These are phyloP conservation scores for Cosmia pyralina DNA, from an alignment of 2,888 invertebrate genomes.

Conservation along the genomic window DNA sequence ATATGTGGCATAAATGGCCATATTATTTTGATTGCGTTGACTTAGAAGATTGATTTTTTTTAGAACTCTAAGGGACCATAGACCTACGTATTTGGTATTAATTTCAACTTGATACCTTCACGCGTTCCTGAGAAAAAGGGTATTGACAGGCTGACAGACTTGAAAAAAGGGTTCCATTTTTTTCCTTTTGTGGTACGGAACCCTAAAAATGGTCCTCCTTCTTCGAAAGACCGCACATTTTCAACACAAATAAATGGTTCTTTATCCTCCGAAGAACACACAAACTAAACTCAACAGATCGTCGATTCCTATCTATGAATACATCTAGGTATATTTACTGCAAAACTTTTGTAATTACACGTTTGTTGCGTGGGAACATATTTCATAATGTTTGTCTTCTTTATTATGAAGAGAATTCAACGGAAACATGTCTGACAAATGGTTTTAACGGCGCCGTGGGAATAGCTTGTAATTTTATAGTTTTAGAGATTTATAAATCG, in stretches of 20 bases:
- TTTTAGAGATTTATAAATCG: constrained; percentile 5
- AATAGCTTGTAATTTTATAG: constrained; percentile 26
- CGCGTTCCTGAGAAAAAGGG: too few relatives aligned
- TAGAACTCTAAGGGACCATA: too few relatives aligned
- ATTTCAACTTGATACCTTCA: too few relatives aligned
- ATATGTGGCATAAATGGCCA: too few relatives aligned
- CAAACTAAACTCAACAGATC: not conserved
- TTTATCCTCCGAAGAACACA: not conserved
- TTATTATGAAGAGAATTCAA: constrained; percentile 27
- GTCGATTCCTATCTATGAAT: not conserved
- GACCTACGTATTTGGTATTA: too few relatives aligned
- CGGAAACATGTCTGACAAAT: constrained; percentile 43
- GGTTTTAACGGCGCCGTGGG: constrained; percentile 45
- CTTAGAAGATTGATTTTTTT: too few relatives aligned
- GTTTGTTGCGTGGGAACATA: constrained; percentile 47
- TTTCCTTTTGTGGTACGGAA: too few relatives aligned
- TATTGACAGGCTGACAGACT: too few relatives aligned
- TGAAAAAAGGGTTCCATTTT: too few relatives aligned
- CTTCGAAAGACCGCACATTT: not conserved
- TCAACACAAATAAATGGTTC: not conserved
- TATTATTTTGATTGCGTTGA: too few relatives aligned
- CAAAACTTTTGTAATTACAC: constrained; percentile 55
- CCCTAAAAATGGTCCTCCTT: not conserved
- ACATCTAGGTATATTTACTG: constrained; percentile 8
- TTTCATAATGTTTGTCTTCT: constrained; percentile 43